phyloP scores from a whole-genome alignment of 92 coral and sea anemone genomes.

The Paragorgia papillata region DNA sequence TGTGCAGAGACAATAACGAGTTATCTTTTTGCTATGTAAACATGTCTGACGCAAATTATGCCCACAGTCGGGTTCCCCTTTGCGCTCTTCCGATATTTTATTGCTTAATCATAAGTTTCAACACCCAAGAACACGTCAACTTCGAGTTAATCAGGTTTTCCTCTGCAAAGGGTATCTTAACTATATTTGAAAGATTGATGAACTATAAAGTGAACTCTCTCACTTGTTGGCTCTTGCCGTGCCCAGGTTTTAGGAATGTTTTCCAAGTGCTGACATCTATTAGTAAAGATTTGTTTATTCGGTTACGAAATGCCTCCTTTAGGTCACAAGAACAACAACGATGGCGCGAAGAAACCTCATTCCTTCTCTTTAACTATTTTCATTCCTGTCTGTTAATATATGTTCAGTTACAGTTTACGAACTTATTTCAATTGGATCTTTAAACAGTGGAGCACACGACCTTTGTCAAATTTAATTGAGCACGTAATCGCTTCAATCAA shows the following conservation, averaged over 20 bases:
- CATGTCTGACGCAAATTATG: not conserved
- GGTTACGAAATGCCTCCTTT: not conserved
- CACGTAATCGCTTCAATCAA: not conserved
- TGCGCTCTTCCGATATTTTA: not conserved
- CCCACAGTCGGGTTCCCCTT: not conserved
- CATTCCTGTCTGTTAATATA: not conserved
- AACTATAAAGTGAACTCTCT: too few relatives aligned
- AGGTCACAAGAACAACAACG: not conserved
- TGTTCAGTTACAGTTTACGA: too few relatives aligned
- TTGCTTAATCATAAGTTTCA: too few relatives aligned
- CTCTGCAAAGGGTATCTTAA: not conserved
- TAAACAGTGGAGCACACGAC: not conserved
- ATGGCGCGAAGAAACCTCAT: too few relatives aligned
- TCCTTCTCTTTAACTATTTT: not conserved
- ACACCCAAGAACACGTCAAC: too few relatives aligned
- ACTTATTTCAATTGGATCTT: not conserved
- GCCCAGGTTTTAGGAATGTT: not conserved
- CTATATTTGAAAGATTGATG: not conserved
- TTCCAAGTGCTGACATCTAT: slow-evolving; percentile 37
- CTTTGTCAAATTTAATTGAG: not conserved
- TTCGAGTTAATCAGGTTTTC: not conserved
- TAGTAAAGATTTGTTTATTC: slow-evolving; percentile 4
- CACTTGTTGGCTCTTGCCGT: not conserved
- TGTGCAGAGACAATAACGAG: not conserved
- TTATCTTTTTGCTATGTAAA: not conserved